Percentiles rank a stretch among this genome's conserved stretches.
phyloP scores from a whole-genome alignment of 2,113 vertebrate species.

The Pterocles orientalis region DNA sequence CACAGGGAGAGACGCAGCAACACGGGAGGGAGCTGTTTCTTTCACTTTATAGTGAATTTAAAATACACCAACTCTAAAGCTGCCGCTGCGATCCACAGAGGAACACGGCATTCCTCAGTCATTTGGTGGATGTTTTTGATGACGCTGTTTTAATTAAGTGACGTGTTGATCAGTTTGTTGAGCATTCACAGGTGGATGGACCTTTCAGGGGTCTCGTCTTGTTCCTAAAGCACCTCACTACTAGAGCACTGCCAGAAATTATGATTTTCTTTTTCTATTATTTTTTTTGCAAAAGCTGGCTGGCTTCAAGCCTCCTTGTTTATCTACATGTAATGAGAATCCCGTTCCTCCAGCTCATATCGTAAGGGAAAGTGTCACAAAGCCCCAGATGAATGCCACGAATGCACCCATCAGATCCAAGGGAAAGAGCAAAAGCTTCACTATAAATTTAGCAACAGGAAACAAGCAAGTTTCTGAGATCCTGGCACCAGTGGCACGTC shows the following conservation, averaged over 20 bases:
- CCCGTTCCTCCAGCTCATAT: rapidly evolving
- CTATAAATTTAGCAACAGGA: not conserved
- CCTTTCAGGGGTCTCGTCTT: not conserved
- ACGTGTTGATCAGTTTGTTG: not conserved
- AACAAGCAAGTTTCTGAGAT: not conserved
- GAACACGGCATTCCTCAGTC: not conserved
- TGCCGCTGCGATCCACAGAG: not conserved
- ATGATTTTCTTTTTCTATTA: not conserved
- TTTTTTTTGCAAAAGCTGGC: not conserved
- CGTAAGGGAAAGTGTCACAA: rapidly evolving
- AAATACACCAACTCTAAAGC: not conserved
- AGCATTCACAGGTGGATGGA: too few relatives aligned
- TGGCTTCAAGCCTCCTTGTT: not conserved
- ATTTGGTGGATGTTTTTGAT: not conserved
- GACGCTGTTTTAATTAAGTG: not conserved
- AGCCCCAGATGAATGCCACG: not conserved
- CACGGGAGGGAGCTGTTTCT: not conserved
- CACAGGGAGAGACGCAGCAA: too few relatives aligned
- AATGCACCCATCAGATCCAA: not conserved
- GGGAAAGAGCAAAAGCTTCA: not conserved
- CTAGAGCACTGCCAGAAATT: not conserved
- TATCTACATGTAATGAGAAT: not conserved
- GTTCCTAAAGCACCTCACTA: not conserved
- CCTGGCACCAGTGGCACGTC: rapidly evolving
- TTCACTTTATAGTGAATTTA: not conserved